A percentile compares a stretch with the other conserved stretches of the same genome.
Conservation (phyloP, 30 jellyfish, hydroid and myxozoan species). For the Aurelia coerulea region DNA sequence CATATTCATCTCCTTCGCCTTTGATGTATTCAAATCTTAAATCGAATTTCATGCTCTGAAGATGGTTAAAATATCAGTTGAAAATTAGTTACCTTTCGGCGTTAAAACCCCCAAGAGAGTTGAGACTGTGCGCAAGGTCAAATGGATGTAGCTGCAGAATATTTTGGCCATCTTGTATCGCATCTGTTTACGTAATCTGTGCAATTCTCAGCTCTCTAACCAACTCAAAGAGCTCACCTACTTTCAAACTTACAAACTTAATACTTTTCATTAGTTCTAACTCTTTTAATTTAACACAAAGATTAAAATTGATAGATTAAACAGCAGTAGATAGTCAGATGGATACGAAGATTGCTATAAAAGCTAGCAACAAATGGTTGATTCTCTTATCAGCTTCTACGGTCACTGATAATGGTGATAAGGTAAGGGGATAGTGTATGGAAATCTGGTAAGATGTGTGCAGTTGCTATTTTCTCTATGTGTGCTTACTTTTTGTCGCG, state of each 20-base stretch:
- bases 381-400: too few relatives aligned
- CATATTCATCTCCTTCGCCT: too few relatives aligned
- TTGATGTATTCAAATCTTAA: not conserved
- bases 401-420: too few relatives aligned
- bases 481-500: too few relatives aligned
- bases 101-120: conserved; percentile 24
- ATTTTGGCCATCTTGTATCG: conserved; percentile 28
- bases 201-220: conserved; percentile 40
- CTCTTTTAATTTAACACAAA: not conserved
- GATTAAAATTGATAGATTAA: conserved; percentile 43
- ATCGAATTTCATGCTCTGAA: too few relatives aligned
- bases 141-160: conserved; percentile 41
- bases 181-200: conserved; percentile 61
- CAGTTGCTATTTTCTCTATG: too few relatives aligned
- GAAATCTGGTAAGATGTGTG: too few relatives aligned
- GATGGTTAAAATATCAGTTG: too few relatives aligned
- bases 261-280: not conserved
- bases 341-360: conserved; percentile 5
- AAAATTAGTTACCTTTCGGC: conserved; percentile 10
- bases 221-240: conserved; percentile 45
- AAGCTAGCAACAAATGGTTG: not conserved
- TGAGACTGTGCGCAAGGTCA: conserved; percentile 23
- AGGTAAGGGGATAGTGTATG: too few relatives aligned
- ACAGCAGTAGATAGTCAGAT: conserved; percentile 43
- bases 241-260: conserved; percentile 3